phyloP scores from a whole-genome alignment of 2,888 invertebrate genomes.

The Meteorus colon region DNA sequence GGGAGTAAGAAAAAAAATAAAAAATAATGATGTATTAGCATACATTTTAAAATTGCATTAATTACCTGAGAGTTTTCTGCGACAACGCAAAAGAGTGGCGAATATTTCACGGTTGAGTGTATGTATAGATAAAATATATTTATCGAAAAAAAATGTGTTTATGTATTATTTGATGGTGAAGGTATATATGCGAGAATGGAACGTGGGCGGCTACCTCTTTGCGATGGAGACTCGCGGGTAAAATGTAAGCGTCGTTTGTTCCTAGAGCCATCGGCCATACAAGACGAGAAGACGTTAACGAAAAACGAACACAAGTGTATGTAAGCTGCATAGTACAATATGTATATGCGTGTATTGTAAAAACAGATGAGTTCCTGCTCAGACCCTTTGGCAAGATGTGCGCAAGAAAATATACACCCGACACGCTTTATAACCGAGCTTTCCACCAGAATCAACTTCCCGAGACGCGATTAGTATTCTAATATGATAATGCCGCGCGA shows the following conservation, averaged over 20 bases:
- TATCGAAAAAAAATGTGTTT: slow-evolving; percentile 11
- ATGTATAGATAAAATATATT: not conserved
- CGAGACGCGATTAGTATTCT: slow-evolving; percentile 37
- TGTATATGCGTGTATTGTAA: not conserved
- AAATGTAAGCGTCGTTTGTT: slow-evolving; percentile 3
- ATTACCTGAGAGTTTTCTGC: slow-evolving; percentile 55
- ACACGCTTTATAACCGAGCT: slow-evolving; percentile 34
- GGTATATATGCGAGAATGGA: slow-evolving; percentile 16
- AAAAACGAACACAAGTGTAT: not conserved
- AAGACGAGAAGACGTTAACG: slow-evolving; percentile 11
- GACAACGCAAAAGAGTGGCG: slow-evolving; percentile 24
- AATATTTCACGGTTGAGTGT: slow-evolving; percentile 27
- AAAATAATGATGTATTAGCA: slow-evolving; percentile 59
- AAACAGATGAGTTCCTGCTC: not conserved
- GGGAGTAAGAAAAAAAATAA: slow-evolving; percentile 22
- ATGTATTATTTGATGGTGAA: slow-evolving; percentile 16
- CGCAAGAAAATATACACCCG: slow-evolving; percentile 28
- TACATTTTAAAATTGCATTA: slow-evolving; percentile 65
- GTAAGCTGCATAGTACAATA: not conserved
- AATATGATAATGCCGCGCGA: slow-evolving; percentile 30
- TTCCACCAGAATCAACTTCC: slow-evolving; percentile 30
- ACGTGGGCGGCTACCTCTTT: slow-evolving; percentile 30
- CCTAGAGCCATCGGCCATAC: slow-evolving; percentile 8
- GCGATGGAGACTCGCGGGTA: not conserved
- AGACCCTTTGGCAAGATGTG: slow-evolving; percentile 3